Percentiles rank a stretch among this genome's conserved stretches.
Conservation (phyloP, 2,888 invertebrate genomes). For the Lithophane semibrunnea region DNA sequence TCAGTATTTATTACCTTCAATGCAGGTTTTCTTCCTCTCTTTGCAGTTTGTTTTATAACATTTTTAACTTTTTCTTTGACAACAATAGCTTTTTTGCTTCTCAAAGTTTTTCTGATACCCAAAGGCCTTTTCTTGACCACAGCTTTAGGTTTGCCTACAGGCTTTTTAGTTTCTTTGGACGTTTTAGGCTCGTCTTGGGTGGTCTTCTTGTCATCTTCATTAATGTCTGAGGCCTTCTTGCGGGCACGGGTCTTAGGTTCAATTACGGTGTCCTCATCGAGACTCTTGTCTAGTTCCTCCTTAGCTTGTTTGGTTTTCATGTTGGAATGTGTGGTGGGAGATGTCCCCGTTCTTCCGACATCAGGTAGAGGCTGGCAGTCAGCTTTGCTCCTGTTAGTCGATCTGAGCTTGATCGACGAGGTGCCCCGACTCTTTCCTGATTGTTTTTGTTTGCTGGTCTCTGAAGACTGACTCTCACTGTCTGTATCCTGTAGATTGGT, state of each 20-base stretch:
- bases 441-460: conserved; percentile 48
- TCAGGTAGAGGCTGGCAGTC: conserved; percentile 82
- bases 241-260: conserved; percentile 89
- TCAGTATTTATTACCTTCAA: conserved; percentile 79
- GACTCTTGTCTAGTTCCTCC: conserved; percentile 86
- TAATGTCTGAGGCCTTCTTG: conserved; percentile 85
- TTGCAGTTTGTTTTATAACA: conserved; percentile 80
- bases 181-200: conserved; percentile 86
- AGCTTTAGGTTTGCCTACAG: conserved; percentile 82
- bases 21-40: conserved; percentile 82
- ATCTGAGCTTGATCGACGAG: conserved; percentile 72
- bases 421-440: conserved; percentile 54
- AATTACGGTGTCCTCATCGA: conserved; percentile 84
- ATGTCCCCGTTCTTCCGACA: conserved; percentile 87
- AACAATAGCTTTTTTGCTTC: conserved; percentile 83
- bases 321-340: conserved; percentile 88
- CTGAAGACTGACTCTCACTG: conserved; percentile 57
- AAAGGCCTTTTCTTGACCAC: conserved; percentile 86
- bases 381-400: conserved; percentile 71
- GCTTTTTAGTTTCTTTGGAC: conserved; percentile 85
- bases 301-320: conserved; percentile 89
- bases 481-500: conserved; percentile 55
- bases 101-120: conserved; percentile 86
- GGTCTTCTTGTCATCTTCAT: conserved; percentile 84
- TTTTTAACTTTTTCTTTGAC: conserved; percentile 83